A percentile compares a stretch with the other conserved stretches of the same genome.
These are phyloP conservation scores for Nematolebias whitei DNA, from an alignment of 2,113 vertebrate genomes.

Conservation along the genomic window DNA sequence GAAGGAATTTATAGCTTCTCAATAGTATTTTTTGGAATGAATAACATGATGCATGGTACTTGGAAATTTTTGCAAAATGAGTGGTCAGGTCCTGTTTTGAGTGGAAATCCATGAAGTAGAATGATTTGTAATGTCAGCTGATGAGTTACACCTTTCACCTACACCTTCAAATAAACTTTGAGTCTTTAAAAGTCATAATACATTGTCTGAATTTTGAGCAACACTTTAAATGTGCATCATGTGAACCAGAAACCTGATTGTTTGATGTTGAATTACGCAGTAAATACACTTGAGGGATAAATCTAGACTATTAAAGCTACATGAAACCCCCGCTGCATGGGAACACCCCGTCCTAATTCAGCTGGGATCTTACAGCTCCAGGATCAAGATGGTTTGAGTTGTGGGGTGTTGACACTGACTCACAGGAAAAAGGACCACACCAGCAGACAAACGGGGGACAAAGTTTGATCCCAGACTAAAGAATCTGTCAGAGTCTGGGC, in stretches of 20 bases:
- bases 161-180: no score
- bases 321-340: conserved; percentile 47
- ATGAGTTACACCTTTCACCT: no score
- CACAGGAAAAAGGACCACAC: neutral
- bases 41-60: no score
- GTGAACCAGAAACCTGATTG: neutral
- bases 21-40: no score
- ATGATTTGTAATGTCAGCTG: no score
- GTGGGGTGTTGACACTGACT: conserved; percentile 35
- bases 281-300: conserved; percentile 29
- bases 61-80: no score
- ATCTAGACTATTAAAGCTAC: conserved; percentile 35
- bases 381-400: conserved; percentile 48
- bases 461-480: neutral
- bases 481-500: neutral
- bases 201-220: no score
- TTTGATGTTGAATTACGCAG: conserved; percentile 18
- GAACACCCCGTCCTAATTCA: conserved; percentile 61
- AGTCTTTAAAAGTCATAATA: no score
- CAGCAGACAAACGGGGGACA: neutral
- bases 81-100: no score
- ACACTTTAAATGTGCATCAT: neutral
- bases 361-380: conserved; percentile 30
- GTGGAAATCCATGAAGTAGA: no score
- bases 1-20: no score